These are phyloP conservation scores for Gari tellinella DNA, from an alignment of 2,888 invertebrate species.

Conservation along the genomic window DNA sequence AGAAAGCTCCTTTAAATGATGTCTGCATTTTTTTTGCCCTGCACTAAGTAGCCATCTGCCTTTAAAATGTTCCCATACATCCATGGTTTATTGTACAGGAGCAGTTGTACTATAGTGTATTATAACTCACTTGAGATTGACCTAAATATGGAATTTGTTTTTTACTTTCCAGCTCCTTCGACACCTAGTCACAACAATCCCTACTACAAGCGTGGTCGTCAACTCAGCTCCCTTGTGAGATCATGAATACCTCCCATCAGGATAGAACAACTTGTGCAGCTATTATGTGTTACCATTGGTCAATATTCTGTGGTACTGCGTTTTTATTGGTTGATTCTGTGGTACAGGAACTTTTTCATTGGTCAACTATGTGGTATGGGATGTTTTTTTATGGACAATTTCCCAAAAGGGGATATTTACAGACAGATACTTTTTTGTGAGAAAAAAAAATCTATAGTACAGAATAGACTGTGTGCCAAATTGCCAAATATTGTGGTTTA, in stretches of 20 bases:
- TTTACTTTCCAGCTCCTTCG: slow-evolving; percentile 62
- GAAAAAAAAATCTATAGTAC: background rate
- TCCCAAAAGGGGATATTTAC: background rate
- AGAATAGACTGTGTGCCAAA: slow-evolving; percentile 47
- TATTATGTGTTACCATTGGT: background rate
- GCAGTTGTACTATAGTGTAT: background rate
- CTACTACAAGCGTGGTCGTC: slow-evolving; percentile 63
- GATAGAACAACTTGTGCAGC: background rate
- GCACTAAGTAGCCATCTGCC: too few species aligned
- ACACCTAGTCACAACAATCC: slow-evolving; percentile 71
- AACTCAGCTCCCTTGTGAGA: slow-evolving; percentile 57
- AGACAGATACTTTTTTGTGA: too few species aligned
- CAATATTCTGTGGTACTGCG: slow-evolving; percentile 5
- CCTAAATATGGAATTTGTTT: background rate
- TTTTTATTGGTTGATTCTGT: slow-evolving; percentile 5
- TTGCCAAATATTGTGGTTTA: slow-evolving; percentile 42
- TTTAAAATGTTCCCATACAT: too few species aligned
- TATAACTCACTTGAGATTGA: background rate
- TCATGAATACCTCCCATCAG: slow-evolving; percentile 38
- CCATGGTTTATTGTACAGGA: background rate
- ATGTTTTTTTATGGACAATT: background rate
- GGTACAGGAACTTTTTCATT: too few species aligned
- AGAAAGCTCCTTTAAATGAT: too few species aligned
- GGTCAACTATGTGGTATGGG: background rate
- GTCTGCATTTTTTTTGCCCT: too few species aligned